Conservation (phyloP, 2,888 invertebrate species). For the Sialis fuliginosa region DNA sequence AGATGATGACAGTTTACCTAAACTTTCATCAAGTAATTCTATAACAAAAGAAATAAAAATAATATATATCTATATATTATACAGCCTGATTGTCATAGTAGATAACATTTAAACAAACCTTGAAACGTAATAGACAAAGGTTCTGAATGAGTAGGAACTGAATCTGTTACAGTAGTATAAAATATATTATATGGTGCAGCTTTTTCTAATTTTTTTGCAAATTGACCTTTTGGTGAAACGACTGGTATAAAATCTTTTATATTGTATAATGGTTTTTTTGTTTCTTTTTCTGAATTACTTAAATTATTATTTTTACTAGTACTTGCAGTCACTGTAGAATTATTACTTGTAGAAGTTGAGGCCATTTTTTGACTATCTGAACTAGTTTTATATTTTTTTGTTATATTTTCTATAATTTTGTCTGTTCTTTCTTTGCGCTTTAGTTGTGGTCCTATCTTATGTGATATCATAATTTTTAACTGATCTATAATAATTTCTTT, state of each 20-base stretch:
- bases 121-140: conserved; percentile 49
- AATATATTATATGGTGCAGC: conserved; percentile 60
- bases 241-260: conserved; percentile 31
- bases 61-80: too few relatives aligned
- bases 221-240: conserved; percentile 37
- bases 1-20: conserved; percentile 55
- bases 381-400: not conserved
- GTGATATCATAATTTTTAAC: conserved; percentile 30
- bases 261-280: conserved; percentile 12
- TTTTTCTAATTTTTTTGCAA: conserved; percentile 44
- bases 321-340: not conserved
- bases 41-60: conserved; percentile 14
- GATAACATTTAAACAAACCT: conserved; percentile 23
- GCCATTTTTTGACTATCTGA: not conserved
- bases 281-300: conserved; percentile 10
- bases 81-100: not conserved
- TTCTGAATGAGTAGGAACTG: conserved; percentile 42
- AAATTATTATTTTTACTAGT: conserved; percentile 5
- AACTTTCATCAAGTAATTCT: conserved; percentile 62
- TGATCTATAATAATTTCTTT: conserved; percentile 39
- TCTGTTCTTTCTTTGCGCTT: not conserved
- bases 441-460: conserved; percentile 15
- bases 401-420: not conserved
- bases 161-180: conserved; percentile 50
- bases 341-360: not conserved